Percentiles rank a stretch among this genome's conserved stretches.
phyloP scores from a whole-genome alignment of 2,888 invertebrate genomes.

The Zelleria hepariella region DNA sequence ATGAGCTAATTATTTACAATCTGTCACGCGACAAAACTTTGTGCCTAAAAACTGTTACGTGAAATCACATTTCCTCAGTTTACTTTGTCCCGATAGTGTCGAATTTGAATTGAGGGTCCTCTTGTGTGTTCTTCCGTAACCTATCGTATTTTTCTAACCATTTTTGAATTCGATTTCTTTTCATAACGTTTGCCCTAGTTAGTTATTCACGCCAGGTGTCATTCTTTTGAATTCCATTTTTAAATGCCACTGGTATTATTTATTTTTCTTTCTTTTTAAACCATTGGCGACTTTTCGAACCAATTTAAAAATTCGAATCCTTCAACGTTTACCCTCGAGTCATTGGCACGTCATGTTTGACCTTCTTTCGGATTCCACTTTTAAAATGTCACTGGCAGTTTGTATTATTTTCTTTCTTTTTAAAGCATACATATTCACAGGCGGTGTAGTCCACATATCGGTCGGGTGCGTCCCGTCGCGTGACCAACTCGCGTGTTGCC shows the following conservation, averaged over 20 bases:
- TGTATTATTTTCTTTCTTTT: constrained; percentile 8
- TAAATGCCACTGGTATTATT: no score
- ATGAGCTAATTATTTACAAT: constrained; percentile 69
- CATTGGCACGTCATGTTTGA: not conserved
- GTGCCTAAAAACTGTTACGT: constrained; percentile 61
- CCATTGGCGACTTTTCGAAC: no score
- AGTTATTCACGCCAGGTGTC: no score
- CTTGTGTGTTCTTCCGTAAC: constrained; percentile 29
- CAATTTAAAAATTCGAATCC: no score
- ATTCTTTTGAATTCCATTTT: no score
- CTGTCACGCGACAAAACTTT: constrained; percentile 55
- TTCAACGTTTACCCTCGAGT: not conserved
- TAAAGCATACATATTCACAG: constrained; percentile 12
- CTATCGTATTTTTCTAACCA: constrained; percentile 1
- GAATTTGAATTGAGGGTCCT: constrained; percentile 42
- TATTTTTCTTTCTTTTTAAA: no score
- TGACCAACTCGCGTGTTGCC: constrained; percentile 65
- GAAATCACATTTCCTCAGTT: constrained; percentile 68
- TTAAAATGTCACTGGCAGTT: constrained; percentile 19
- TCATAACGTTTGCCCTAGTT: no score
- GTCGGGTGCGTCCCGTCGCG: constrained; percentile 51
- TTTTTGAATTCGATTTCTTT: not conserved
- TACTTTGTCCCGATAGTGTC: constrained; percentile 45
- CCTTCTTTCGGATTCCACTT: constrained; percentile 13
- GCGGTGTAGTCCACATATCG: constrained; percentile 8